A percentile compares a stretch with the other conserved stretches of the same genome.
These are phyloP conservation scores for Acanthiza pusilla DNA, from an alignment of 2,797 vertebrate genomes.

Conservation along the genomic window DNA sequence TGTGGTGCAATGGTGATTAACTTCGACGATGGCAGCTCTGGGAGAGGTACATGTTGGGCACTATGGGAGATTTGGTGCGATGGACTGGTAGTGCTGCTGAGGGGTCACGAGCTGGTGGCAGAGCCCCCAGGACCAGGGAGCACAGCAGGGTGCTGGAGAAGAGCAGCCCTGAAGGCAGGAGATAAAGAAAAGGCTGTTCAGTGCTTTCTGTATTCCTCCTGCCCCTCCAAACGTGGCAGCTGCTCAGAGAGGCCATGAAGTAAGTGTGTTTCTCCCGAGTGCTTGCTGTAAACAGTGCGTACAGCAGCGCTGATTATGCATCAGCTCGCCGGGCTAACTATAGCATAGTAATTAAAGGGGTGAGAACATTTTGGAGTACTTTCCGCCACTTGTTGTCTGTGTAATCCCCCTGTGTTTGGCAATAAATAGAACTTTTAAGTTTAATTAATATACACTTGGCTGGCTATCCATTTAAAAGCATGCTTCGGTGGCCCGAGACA, in stretches of 20 bases:
- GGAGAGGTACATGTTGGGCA: fast-evolving
- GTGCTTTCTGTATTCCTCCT: neutral
- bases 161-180: neutral
- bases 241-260: neutral
- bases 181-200: neutral
- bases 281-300: conserved; percentile 34
- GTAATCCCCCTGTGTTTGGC: conserved; percentile 69
- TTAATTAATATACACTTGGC: conserved; percentile 77
- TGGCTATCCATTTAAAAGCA: conserved; percentile 69
- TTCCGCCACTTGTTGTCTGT: conserved; percentile 72
- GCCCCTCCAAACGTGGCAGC: neutral
- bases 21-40: neutral
- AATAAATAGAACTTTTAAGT: conserved; percentile 78
- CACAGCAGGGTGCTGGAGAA: neutral
- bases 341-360: conserved; percentile 77
- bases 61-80: neutral
- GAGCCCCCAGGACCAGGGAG: fast-evolving
- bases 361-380: conserved; percentile 76
- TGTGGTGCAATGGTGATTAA: neutral
- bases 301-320: conserved; percentile 67
- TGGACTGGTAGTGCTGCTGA: neutral
- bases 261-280: conserved; percentile 32
- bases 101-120: fast-evolving
- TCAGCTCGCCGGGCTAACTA: conserved; percentile 71
- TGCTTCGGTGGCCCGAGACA: conserved; percentile 50